Conservation (phyloP, 2,113 vertebrate species). For the Chlamydotis undulata region DNA sequence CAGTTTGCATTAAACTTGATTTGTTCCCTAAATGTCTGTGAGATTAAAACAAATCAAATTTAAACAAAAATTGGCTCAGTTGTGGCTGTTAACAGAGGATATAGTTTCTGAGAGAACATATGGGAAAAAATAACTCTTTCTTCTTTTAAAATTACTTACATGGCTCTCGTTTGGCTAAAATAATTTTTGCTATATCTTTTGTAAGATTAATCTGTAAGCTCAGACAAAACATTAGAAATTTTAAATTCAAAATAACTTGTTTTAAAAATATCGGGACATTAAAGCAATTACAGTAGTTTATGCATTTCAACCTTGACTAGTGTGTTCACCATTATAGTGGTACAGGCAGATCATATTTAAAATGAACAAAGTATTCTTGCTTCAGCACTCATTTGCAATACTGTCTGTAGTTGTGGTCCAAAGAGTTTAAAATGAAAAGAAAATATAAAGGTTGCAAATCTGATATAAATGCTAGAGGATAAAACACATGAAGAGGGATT, state of each 20-base stretch:
- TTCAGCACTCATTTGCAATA: background rate
- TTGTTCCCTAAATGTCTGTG: conserved; percentile 22
- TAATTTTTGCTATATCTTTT: background rate
- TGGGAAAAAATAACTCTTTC: background rate
- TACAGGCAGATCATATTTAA: background rate
- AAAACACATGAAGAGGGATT: conserved; percentile 59
- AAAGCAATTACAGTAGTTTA: background rate
- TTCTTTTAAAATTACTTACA: background rate
- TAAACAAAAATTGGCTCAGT: conserved; percentile 35
- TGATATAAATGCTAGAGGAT: conserved; percentile 54
- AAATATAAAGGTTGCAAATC: conserved; percentile 26
- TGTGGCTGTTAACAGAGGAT: background rate
- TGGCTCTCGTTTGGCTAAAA: background rate
- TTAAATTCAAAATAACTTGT: background rate
- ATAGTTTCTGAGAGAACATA: conserved; percentile 20
- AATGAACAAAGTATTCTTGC: background rate
- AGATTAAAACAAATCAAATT: conserved; percentile 23
- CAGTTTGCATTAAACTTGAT: conserved; percentile 10
- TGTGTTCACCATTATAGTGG: background rate
- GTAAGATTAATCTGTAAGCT: background rate
- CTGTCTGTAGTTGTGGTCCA: background rate
- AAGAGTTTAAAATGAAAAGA: conserved; percentile 24
- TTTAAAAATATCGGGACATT: background rate
- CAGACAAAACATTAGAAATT: background rate
- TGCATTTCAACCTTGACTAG: background rate